Conservation (phyloP, 2,797 vertebrate species). For the Nyctibius grandis region DNA sequence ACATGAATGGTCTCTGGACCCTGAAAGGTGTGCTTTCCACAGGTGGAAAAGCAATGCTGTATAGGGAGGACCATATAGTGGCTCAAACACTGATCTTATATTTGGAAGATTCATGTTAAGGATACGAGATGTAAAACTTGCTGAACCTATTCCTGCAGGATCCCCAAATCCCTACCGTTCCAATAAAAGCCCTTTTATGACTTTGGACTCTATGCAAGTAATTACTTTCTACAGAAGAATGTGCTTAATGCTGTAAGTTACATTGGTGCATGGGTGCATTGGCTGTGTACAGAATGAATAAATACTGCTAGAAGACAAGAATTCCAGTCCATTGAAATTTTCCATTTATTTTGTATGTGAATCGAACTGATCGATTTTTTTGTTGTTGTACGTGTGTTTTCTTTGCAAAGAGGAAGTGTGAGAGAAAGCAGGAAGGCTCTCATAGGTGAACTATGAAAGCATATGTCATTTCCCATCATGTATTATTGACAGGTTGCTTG, state of each 20-base stretch:
- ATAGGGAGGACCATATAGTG: rapidly evolving
- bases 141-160: neutral
- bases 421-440: neutral
- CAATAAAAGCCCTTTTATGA: neutral
- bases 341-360: neutral
- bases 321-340: neutral
- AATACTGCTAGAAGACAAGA: neutral
- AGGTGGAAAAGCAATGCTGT: neutral
- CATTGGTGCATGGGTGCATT: neutral
- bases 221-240: neutral
- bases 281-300: neutral
- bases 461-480: neutral
- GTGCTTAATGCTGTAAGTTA: neutral
- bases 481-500: neutral
- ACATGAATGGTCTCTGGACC: neutral
- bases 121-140: neutral
- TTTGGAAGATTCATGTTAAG: neutral
- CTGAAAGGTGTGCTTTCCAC: neutral
- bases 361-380: neutral
- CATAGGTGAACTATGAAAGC: neutral
- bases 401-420: neutral
- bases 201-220: neutral
- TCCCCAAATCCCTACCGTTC: neutral
- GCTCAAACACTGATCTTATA: rapidly evolving
- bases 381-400: rapidly evolving